These are phyloP conservation scores for Micromussa lordhowensis DNA, from an alignment of 92 coral and sea anemone genomes.

Conservation along the genomic window DNA sequence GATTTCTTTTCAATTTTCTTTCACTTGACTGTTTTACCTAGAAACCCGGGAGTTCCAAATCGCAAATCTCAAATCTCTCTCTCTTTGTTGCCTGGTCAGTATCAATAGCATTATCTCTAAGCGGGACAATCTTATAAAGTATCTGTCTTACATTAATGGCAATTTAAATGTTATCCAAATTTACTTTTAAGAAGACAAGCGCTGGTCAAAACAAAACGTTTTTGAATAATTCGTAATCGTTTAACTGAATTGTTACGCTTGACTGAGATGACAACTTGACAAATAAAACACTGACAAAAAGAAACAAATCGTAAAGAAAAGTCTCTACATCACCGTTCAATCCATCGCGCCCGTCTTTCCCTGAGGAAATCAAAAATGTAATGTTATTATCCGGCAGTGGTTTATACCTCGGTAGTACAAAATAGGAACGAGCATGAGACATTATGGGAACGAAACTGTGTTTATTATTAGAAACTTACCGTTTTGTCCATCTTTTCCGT, in stretches of 20 bases:
- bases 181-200: neutral
- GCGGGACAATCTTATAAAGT: neutral
- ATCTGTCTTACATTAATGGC: no score
- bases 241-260: neutral
- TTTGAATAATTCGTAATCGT: neutral
- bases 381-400: neutral
- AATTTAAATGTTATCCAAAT: neutral
- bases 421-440: neutral
- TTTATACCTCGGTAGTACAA: no score
- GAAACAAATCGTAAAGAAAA: neutral
- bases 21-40: no score
- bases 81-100: no score
- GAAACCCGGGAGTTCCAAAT: no score
- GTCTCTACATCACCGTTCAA: slow-evolving; percentile 1
- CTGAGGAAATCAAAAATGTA: neutral
- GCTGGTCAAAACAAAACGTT: neutral
- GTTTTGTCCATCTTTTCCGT: slow-evolving; percentile 27
- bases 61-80: no score
- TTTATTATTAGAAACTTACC: neutral
- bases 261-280: neutral
- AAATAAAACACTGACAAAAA: no score
- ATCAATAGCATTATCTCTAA: neutral
- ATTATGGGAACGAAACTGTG: neutral
- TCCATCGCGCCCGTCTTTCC: slow-evolving; percentile 16
- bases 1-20: no score